A percentile compares a stretch with the other conserved stretches of the same genome.
Conservation (phyloP, 2,113 vertebrate genomes). For the Salminus brasiliensis region DNA sequence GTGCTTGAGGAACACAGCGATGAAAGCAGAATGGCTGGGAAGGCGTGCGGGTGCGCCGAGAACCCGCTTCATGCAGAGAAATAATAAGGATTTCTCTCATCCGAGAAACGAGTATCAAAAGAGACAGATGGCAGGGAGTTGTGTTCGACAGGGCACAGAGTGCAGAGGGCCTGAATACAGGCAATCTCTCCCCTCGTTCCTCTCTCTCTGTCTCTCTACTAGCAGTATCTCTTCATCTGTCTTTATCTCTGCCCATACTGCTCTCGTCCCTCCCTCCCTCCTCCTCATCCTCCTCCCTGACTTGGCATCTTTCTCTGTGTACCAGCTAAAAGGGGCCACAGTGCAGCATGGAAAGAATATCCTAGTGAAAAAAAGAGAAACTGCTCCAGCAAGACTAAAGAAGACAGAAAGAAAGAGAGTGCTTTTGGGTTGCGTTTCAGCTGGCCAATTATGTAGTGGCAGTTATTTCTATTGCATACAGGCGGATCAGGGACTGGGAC, state of each 20-base stretch:
- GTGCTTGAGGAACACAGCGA: background rate
- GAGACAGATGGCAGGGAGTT: slow-evolving; percentile 70
- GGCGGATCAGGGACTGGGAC: background rate
- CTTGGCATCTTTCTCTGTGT: slow-evolving; percentile 44
- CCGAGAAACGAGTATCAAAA: slow-evolving; percentile 49
- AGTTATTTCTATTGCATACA: background rate
- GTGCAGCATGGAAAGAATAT: background rate
- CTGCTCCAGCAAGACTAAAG: background rate
- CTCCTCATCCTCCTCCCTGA: background rate
- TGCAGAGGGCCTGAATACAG: slow-evolving; percentile 60
- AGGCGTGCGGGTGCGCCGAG: background rate
- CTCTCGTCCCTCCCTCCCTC: background rate
- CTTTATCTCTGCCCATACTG: background rate
- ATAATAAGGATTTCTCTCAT: slow-evolving; percentile 45
- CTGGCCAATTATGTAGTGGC: background rate
- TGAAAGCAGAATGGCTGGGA: slow-evolving; percentile 11
- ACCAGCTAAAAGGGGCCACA: slow-evolving; percentile 3
- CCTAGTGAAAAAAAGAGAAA: background rate
- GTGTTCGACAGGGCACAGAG: slow-evolving; percentile 62
- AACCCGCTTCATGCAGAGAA: slow-evolving; percentile 21
- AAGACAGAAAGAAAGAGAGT: slow-evolving; percentile 6
- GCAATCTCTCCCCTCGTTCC: background rate
- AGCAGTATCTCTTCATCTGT: background rate
- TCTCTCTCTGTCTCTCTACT: slow-evolving; percentile 28
- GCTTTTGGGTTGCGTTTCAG: background rate